Evolutionary conservation across 2,797 vertebrate species (phyloP), one percentile per base, ranked within the genome.

Genomic region (Enteromius afrohamiltoni): DNA sequence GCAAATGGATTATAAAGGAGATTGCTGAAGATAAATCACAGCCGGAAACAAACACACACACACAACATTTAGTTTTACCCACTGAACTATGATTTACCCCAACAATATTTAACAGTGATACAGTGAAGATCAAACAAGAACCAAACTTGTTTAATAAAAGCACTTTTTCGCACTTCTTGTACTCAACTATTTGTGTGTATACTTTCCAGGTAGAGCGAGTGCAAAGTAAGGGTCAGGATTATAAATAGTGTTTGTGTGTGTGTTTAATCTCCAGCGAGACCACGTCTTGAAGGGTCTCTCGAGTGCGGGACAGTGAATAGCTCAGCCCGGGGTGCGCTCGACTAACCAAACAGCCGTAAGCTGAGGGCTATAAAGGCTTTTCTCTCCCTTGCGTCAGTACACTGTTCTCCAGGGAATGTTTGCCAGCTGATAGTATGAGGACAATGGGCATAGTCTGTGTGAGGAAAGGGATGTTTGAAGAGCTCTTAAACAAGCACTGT

Each of bases 401-500:
- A 58, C 82, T 49, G 60, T 80, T 80, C 82, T 85, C 53, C 80
- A 47, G 77, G 83, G 88, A 87, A 89, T 88, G 85, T 89, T 87
- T 89, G 83, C 84, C 75, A 53, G 55, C 77, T 82, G 82, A 78
- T 83, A 88, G 40, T 42, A 80, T 29, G 31, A 67, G 62, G 84
- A 86, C 88, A 88, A 87, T 85, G 67, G 69, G 42, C 79, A 84
- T 55, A 80, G 82, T 77, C 76, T 78, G 58, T 67, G 53, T 77
- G 68, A 79, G 84, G 80, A 86, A 86, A 67, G 77, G 88, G 85
- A 88, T 85, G 87, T 87, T 89, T 87, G 78, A 85, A 75, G 77
- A 88, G 80, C 77, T 76, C 84, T 85, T 86, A 84, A 86, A 84
- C 42, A 9, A 60, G 79, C 9, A 64, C 65, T 85, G 77, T 88